Evolutionary conservation across 37 sponge, comb jelly and placozoan species (phyloP), one percentile per base, ranked within the genome.

Genomic region (Aphrocallistes beatrix): DNA sequence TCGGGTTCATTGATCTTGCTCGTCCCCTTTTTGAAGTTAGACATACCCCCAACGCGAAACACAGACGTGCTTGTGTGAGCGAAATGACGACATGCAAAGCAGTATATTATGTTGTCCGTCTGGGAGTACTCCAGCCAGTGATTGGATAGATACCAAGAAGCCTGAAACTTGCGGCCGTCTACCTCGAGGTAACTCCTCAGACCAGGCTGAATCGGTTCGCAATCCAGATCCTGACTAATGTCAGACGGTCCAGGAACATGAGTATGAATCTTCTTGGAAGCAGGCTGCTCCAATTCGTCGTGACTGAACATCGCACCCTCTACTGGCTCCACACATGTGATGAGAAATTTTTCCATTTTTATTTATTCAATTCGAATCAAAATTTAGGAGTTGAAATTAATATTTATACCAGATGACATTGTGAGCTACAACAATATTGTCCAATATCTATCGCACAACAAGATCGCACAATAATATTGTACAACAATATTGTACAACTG

Each of bases 51-150:
- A 42, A 16, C 6, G 13, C 6, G 45, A 42, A 42, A 42, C 45
- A n/a, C 45, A 13, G 45, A 13, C 13, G 6, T 42, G 45, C 45
- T 42, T 42, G 45, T 42, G 45, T 42, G 45, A 42, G 45, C 45
- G 45, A 42, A 42, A 42, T 42, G 45, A 42, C 45, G 45, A 42
- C 45, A 42, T 6, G 45, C 45, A 13, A 42, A 42, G 13, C 45
- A 42, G 45, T 42, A 42, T 19, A 60, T 21, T 25, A 30, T 30
- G 21, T 60, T 60, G 25, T 28, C 32, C 25, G 10, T 60, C 21
- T 60, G 75, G 75, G 75, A 60, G 75, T 60, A 60, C 34, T 60
- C 75, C 75, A 60, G 75, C 75, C 75, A 60, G 34, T 3, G 25
- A 19, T 60, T 19, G 25, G 8, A 3, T 13, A 3, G 32, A 60